These are phyloP conservation scores for Aradus depressus DNA, from an alignment of 2,888 invertebrate species.

Conservation along the genomic window DNA sequence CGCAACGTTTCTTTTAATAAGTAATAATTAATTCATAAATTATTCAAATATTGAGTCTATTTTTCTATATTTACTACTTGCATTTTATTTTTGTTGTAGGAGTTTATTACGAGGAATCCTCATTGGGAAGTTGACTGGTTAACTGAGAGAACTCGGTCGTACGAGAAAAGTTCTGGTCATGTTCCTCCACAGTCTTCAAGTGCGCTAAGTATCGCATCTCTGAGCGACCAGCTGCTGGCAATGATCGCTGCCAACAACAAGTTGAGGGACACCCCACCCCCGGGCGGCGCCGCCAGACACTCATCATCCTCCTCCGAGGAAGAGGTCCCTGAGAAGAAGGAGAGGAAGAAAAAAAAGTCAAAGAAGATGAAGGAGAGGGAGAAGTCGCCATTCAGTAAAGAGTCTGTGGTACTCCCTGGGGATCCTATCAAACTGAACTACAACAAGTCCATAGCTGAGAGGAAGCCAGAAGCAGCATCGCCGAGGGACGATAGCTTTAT, in stretches of 20 bases:
- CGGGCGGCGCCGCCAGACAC: background rate
- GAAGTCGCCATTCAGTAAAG: constrained; percentile 8
- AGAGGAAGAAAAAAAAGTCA: constrained; percentile 18
- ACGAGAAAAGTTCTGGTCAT: constrained; percentile 42
- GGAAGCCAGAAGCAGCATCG: background rate
- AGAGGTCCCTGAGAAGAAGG: constrained; percentile 11
- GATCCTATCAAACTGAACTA: constrained; percentile 9
- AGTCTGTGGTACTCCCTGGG: background rate
- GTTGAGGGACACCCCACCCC: constrained; percentile 4
- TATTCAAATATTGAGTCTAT: too few relatives aligned
- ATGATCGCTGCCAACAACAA: constrained; percentile 17
- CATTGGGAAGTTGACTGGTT: constrained; percentile 83
- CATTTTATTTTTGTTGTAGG: constrained; percentile 41
- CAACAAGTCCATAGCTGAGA: background rate
- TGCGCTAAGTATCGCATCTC: constrained; percentile 9
- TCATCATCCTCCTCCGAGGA: constrained; percentile 5
- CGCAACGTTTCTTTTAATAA: too few relatives aligned
- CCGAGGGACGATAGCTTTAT: constrained; percentile 12
- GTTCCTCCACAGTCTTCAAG: background rate
- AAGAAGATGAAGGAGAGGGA: constrained; percentile 2
- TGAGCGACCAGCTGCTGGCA: constrained; percentile 23
- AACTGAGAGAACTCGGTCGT: constrained; percentile 64
- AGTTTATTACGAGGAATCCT: constrained; percentile 70
- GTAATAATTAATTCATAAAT: too few relatives aligned
- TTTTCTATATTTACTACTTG: background rate